Evolutionary conservation across 2,797 vertebrate genomes (phyloP).

Genomic region (Cryptoprocta ferox): DNA sequence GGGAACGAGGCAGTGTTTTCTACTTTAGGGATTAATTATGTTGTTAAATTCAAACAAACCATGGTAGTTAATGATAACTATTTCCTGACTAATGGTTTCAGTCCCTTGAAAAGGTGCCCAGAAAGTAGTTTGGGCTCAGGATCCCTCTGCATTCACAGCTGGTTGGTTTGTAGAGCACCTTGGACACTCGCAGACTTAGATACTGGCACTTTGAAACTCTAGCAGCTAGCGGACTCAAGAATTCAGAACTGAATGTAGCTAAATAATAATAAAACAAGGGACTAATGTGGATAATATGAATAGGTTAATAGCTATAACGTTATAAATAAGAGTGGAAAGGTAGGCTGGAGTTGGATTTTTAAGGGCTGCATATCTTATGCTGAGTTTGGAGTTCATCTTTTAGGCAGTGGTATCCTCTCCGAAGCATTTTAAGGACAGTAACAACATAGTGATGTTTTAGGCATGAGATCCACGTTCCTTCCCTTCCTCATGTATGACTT

Average conservation of each 20-base stretch:
- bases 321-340: not conserved
- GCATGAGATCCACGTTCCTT: not conserved
- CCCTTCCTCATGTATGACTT: not conserved
- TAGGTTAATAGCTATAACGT: not conserved
- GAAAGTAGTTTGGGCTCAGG: not conserved
- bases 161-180: not conserved
- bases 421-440: not conserved
- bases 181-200: not conserved
- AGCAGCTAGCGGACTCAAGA: not conserved
- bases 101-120: not conserved
- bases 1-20: not conserved
- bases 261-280: not conserved
- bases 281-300: not conserved
- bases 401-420: not conserved
- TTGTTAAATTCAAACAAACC: not conserved
- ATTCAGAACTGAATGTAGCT: not conserved
- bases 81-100: not conserved
- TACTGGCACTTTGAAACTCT: not conserved
- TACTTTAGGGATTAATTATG: not conserved
- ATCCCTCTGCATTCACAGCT: not conserved
- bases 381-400: not conserved
- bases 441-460: not conserved
- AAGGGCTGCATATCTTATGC: not conserved
- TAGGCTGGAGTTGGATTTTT: not conserved
- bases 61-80: not conserved